Evolutionary conservation across 2,113 vertebrate species (phyloP), one percentile per base, ranked within the genome.

Genomic region (Myocastor coypus): DNA sequence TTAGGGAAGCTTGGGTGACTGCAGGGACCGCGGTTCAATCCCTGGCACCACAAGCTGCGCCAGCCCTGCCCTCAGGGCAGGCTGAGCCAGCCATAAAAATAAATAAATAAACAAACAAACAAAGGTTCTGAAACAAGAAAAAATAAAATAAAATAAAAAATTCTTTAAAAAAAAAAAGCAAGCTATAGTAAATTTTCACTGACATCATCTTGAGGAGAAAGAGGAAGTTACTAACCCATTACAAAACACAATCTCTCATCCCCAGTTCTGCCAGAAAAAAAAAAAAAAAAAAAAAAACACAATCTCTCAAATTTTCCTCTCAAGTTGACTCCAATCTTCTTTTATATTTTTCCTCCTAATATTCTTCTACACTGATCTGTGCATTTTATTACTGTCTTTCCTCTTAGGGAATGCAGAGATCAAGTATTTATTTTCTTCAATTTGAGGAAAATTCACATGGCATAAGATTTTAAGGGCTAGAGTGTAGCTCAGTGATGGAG

Each of bases 361-460:
- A 69, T 12, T 90, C 68, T 59, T 80, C 73, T 11, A 73, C 7
- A 12, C 0, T 64, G 30, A 63, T 3, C 0, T 66, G 30, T n/a
- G n/a, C 7, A 40, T 52, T 59, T 91, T 68, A 83, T 82, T 73
- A 42, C 7, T 2, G 32, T 89, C n/a, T 52, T 12, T 24, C 28
- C 34, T 87, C 63, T 91, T 8, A 63, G 24, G 37, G 32, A 50
- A 89, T 68, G 16, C 42, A 87, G 50, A n/a, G 16, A 12, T 5
- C 40, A 66, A 61, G 26, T 28, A 40, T 50, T 59, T 52, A 22
- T 71, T 22, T 69, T 86, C 73, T 66, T 52, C 24, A 61, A 69
- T 30, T 37, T 42, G 34, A 89, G 84, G 5, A 32, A 83, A 91
- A 94, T 71, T 95, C 73, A 93, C 17, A 40, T 71, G 75, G 64